phyloP scores from a whole-genome alignment of 2,888 invertebrate species.

The Amphipoea oculea region DNA sequence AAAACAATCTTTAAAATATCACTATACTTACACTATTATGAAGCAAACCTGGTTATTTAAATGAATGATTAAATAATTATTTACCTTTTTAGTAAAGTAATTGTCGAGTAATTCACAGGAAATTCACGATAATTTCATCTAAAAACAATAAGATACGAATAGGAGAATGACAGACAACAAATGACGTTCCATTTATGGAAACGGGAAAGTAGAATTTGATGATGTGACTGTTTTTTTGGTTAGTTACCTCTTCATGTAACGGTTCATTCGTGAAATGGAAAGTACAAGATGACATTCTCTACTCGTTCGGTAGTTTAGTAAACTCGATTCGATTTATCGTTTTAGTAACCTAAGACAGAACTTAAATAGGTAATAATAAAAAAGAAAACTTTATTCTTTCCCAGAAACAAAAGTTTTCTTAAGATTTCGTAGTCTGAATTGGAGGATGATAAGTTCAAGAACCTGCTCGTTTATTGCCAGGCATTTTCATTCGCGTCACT shows the following conservation, averaged over 20 bases:
- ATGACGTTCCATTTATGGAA: conserved; percentile 63
- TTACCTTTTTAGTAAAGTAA: too few species aligned
- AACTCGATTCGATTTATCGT: background rate
- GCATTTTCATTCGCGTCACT: background rate
- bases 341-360: background rate
- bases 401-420: background rate
- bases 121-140: conserved; percentile 50
- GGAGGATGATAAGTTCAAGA: background rate
- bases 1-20: conserved; percentile 24
- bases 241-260: conserved; percentile 38
- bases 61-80: background rate
- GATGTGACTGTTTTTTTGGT: conserved; percentile 61
- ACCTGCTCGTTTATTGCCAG: too few species aligned
- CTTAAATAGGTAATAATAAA: background rate
- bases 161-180: conserved; percentile 55
- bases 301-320: background rate
- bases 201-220: conserved; percentile 41
- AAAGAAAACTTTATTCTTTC: background rate
- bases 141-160: conserved; percentile 57
- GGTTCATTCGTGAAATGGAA: conserved; percentile 61
- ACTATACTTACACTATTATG: conserved; percentile 31
- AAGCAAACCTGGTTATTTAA: background rate
- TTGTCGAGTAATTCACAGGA: conserved; percentile 8
- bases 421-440: background rate
- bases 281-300: conserved; percentile 15